Base-by-base conservation (phyloP, 1,140 invertebrate species). In the Drosophila ambigua region DNA sequence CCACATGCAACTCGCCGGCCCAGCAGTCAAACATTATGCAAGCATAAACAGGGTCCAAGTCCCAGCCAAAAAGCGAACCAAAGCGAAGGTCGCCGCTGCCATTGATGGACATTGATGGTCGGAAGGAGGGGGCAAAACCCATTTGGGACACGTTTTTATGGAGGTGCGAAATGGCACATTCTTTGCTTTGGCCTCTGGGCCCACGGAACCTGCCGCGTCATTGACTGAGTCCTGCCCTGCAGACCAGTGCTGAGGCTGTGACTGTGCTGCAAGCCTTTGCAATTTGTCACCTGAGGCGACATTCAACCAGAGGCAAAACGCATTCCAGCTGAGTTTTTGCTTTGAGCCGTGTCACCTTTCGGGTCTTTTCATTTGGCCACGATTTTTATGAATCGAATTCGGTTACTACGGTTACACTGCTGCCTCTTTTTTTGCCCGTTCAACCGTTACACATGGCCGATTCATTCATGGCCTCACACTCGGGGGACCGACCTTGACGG, bases 221-320 rank as follows among this genome's bases (percentile, higher is more conserved):
- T 88, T 83, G 79, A 82, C 46, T 20, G 15, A 54, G 58, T 53
- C 60, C 64, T 60, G 39, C 24, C 26, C 16, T 59, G 71, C 59
- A 59, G 76, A 80, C 72, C 72, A 4, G 28, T 35, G 8, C 31
- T 3, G 31, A 35, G 31, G 3, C 31, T 39, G 35, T 13, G 35
- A 11, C 35, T 39, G 35, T 39, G 35, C 35, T 11, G 35, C 35
- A 72, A 63, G 55, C 73, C 68, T 69, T 72, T 76, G 72, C 79
- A 76, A 88, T 88, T 88, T 88, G 83, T 88, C 83, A 89, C 83
- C 83, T 82, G 83, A 88, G 83, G 83, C 62, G 79, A 82, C 83
- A 87, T 87, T 87, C 78, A 87, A 63, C 57, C 61, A 31, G 57
- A 50, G 35, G 35, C 35, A 39, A 67, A 76, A 74, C 75, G 61